Evolutionary conservation across 2,888 invertebrate genomes (phyloP), one percentile per base, ranked within the genome.

Genomic region (Drosophila ustulata): DNA sequence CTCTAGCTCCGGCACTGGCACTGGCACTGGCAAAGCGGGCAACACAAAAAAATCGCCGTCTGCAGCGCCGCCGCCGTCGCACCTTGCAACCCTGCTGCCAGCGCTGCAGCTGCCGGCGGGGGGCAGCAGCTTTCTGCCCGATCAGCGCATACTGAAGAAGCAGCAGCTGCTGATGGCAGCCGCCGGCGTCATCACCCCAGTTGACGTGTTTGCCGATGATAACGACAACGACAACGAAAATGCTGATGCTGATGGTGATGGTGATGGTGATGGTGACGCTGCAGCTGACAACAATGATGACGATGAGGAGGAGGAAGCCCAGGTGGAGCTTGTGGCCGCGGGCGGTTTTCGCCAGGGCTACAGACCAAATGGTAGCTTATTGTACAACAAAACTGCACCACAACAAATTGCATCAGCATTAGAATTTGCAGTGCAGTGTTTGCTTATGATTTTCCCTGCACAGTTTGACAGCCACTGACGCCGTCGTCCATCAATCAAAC

Each of bases 11-110:
- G 1, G 18, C 18, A 9, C 32, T 9, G 32, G 37, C 9, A 51
- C 67, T 8, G 78, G 82, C 49, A 83, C 67, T 32, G 71, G 66
- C 56, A 92, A 92, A 47, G 92, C 91, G 32, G 92, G 92, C 58
- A 92, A 92, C 73, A 90, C 92, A 1, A 92, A 92, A 72, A 92
- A 91, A 68, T 90, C 91, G 1, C 89, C 91, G 11, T 90, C 89
- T 6, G 83, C 80, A 5, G 78, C 83, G 26, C 87, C 83, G 32
- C 89, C 91, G 2, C 86, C 89, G 23, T 55, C 71, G 1, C 80
- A 71, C 11, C 39, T 41, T 11, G 37, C 37, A 7, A 32, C 37
- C 2, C 46, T 73, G 9, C 37, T 68, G 26, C 76, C 90, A 9
- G 70, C 67, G 18, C 18, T 18, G 18, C 18, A 18, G 4, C 13